Conservation (phyloP, 2,113 vertebrate species). For the Mobula hypostoma region DNA sequence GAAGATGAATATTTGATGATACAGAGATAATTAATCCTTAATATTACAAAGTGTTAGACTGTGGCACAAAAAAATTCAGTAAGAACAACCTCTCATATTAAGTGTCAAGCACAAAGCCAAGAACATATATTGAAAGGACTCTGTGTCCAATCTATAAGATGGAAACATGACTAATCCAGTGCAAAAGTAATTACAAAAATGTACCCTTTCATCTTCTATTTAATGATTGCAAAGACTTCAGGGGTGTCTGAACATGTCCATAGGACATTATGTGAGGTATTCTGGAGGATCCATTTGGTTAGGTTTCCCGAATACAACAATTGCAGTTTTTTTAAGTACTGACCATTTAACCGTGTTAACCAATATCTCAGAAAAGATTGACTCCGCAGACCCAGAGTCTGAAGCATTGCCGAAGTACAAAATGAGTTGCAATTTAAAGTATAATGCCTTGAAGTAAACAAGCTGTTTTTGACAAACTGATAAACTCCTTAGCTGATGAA, state of each 20-base stretch:
- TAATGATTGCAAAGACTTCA: neutral
- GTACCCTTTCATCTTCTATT: neutral
- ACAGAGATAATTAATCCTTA: neutral
- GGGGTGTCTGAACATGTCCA: no score
- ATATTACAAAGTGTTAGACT: neutral
- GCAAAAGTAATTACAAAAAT: neutral
- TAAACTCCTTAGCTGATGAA: neutral
- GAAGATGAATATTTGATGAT: neutral
- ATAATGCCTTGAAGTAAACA: neutral
- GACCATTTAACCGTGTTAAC: neutral
- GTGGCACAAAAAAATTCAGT: neutral
- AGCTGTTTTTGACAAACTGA: neutral
- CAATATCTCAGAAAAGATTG: neutral
- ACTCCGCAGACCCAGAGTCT: neutral
- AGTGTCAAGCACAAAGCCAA: slow-evolving; percentile 8
- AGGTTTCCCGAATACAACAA: neutral
- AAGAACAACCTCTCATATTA: neutral
- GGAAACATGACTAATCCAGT: neutral
- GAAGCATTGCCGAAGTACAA: neutral
- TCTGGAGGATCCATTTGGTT: neutral
- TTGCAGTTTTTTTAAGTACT: neutral
- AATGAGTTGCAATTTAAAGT: neutral
- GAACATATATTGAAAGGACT: neutral
- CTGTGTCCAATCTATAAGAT: neutral
- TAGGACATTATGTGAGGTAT: neutral